These are phyloP conservation scores for Agrochola circellaris DNA, from an alignment of 2,888 invertebrate species.

Conservation along the genomic window DNA sequence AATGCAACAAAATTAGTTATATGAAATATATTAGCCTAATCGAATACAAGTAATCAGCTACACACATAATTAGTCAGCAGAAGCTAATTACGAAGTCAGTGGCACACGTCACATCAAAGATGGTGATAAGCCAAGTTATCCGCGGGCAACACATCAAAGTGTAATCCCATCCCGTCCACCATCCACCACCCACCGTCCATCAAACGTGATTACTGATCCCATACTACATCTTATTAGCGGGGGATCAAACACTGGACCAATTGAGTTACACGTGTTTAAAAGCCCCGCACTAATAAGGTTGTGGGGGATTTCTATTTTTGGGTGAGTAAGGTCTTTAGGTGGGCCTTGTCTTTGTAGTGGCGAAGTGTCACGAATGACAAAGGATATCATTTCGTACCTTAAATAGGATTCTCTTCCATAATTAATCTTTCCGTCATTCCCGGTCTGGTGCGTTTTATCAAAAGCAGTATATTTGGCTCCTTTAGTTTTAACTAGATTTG, in stretches of 20 bases:
- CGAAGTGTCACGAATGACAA: slow-evolving; percentile 24
- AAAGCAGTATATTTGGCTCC: slow-evolving; percentile 7
- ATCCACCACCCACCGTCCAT: slow-evolving; percentile 7
- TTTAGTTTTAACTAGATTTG: slow-evolving; percentile 17
- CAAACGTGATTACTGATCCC: slow-evolving; percentile 48
- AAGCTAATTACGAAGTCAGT: slow-evolving; percentile 24
- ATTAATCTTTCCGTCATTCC: slow-evolving; percentile 27
- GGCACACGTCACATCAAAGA: slow-evolving; percentile 29
- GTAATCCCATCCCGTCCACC: slow-evolving; percentile 11
- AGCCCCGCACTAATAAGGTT: slow-evolving; percentile 37
- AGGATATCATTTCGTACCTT: slow-evolving; percentile 40
- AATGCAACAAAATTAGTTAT: neutral
- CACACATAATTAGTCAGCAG: slow-evolving; percentile 23
- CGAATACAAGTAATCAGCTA: neutral
- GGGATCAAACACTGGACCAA: slow-evolving; percentile 57
- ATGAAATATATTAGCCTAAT: slow-evolving; percentile 6
- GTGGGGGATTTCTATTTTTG: slow-evolving; percentile 21
- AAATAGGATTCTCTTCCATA: slow-evolving; percentile 26
- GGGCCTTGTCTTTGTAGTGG: slow-evolving; percentile 16
- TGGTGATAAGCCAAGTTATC: slow-evolving; percentile 20
- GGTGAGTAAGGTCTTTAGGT: slow-evolving; percentile 23
- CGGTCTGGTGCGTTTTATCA: slow-evolving; percentile 23
- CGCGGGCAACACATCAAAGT: slow-evolving; percentile 49
- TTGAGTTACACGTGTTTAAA: slow-evolving; percentile 49
- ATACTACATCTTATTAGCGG: slow-evolving; percentile 52